A percentile compares a stretch with the other conserved stretches of the same genome.
These are phyloP conservation scores for Eira barbara DNA, from an alignment of 2,113 vertebrate species.

Conservation along the genomic window DNA sequence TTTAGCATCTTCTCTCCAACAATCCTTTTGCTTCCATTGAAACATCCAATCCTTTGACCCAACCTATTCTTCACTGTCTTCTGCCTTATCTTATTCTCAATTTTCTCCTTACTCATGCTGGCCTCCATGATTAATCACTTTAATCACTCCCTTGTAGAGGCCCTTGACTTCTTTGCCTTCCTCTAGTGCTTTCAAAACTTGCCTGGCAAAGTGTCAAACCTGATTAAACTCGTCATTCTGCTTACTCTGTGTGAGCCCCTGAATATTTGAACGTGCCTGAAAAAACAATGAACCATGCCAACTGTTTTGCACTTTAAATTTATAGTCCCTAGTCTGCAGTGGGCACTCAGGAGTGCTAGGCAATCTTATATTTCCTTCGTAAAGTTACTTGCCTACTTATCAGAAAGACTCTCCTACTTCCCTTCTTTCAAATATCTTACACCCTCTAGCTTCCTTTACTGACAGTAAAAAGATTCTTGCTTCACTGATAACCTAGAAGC, in stretches of 20 bases:
- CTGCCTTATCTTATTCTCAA: slow-evolving; percentile 37
- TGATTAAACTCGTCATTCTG: slow-evolving; percentile 40
- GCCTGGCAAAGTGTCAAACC: slow-evolving; percentile 14
- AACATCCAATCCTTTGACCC: slow-evolving; percentile 31
- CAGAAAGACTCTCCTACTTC: not conserved
- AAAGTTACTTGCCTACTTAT: not conserved
- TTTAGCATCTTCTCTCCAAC: not conserved
- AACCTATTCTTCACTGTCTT: slow-evolving; percentile 52
- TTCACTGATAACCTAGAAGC: not conserved
- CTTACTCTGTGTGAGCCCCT: not conserved
- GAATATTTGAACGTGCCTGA: not conserved
- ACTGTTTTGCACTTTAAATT: not conserved
- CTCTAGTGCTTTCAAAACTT: slow-evolving; percentile 17
- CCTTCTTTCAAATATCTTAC: not conserved
- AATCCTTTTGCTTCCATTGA: not conserved
- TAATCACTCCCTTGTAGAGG: slow-evolving; percentile 25
- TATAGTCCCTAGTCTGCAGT: not conserved
- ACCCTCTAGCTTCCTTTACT: not conserved
- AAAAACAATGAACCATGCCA: not conserved
- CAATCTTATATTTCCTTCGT: not conserved
- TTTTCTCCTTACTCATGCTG: not conserved
- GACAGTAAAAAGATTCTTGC: not conserved
- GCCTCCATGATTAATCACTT: slow-evolving; percentile 39
- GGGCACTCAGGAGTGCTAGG: not conserved
- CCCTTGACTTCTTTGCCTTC: not conserved